phyloP scores from a whole-genome alignment of 2,113 vertebrate species.

The Ariopsis seemanni region DNA sequence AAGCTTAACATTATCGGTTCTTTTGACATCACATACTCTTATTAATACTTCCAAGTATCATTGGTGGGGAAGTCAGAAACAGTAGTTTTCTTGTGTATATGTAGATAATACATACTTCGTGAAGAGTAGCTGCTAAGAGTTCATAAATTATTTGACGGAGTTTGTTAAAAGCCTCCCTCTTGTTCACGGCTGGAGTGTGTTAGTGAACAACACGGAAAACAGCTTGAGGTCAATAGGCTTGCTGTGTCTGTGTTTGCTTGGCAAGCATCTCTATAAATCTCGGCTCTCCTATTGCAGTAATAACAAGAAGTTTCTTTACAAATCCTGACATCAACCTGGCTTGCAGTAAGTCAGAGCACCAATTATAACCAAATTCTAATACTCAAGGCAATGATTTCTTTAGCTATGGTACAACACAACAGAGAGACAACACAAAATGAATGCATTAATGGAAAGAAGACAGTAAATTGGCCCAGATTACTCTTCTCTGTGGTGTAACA shows the following conservation, averaged over 20 bases:
- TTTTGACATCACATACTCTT: not conserved
- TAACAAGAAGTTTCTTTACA: not conserved
- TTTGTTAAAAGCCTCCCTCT: constrained; percentile 1
- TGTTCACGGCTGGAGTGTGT: not conserved
- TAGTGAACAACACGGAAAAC: constrained; percentile 12
- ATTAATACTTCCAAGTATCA: not conserved
- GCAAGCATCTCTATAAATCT: constrained; percentile 6
- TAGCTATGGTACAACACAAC: not conserved
- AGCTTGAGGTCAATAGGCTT: constrained; percentile 13
- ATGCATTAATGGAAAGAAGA: not conserved
- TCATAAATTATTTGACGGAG: constrained; percentile 13
- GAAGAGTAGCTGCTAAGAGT: not conserved
- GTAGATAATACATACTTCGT: not conserved
- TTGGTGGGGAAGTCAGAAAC: not conserved
- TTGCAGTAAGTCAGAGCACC: not conserved
- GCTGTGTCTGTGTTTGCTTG: not conserved
- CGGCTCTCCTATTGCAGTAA: constrained; percentile 2
- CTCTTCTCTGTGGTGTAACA: constrained; percentile 3
- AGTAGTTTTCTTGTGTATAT: not conserved
- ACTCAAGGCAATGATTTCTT: not conserved
- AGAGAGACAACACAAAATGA: not conserved
- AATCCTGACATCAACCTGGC: constrained; percentile 28
- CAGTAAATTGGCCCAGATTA: not conserved
- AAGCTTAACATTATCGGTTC: not conserved
- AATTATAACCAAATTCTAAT: not conserved